Conservation (phyloP, 2,888 invertebrate genomes). For the Crioceris asparagi region DNA sequence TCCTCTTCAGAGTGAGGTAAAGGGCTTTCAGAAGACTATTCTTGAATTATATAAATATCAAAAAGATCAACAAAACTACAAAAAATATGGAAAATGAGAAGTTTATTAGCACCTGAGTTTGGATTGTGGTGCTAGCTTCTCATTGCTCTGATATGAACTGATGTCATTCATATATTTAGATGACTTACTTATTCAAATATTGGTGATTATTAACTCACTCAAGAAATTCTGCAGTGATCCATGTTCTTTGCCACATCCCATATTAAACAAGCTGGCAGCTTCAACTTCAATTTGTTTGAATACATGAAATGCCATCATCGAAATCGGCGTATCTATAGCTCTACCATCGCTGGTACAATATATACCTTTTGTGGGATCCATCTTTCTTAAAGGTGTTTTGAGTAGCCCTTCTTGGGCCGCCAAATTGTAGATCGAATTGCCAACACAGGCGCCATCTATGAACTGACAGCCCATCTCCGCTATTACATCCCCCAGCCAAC, state of each 20-base stretch:
- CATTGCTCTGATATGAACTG: no score
- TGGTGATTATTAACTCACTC: constrained; percentile 27
- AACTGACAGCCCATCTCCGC: constrained; percentile 70
- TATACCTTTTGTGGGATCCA: constrained; percentile 44
- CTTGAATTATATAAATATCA: no score
- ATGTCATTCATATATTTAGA: no score
- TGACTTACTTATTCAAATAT: no score
- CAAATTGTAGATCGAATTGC: constrained; percentile 59
- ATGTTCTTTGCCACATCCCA: constrained; percentile 51
- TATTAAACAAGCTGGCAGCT: constrained; percentile 49
- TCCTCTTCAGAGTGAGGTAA: no score
- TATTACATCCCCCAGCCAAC: constrained; percentile 64
- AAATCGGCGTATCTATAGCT: constrained; percentile 51
- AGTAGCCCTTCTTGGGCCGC: constrained; percentile 59
- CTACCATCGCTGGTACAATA: constrained; percentile 62
- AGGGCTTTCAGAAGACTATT: no score
- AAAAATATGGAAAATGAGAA: no score
- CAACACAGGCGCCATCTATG: constrained; percentile 60
- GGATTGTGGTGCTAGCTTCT: no score
- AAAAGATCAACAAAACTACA: no score
- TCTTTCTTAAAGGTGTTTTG: constrained; percentile 47
- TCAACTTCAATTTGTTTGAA: constrained; percentile 58
- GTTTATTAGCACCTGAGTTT: no score
- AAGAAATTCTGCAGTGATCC: constrained; percentile 56
- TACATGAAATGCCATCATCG: constrained; percentile 53